A percentile compares a stretch with the other conserved stretches of the same genome.
phyloP scores from a whole-genome alignment of 2,113 vertebrate genomes.

The Rhabdomys dilectus region DNA sequence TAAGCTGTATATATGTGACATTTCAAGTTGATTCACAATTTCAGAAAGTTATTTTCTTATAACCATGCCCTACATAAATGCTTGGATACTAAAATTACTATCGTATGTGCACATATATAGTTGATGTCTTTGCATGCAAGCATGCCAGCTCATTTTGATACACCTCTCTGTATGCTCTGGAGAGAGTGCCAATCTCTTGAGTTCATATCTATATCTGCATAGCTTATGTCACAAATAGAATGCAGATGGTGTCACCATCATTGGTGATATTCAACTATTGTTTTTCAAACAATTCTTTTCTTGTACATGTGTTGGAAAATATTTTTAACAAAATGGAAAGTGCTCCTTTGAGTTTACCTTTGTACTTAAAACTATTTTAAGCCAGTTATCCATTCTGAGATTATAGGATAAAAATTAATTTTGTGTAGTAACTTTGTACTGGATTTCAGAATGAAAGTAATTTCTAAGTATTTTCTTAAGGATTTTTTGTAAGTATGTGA shows the following conservation, averaged over 20 bases:
- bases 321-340: slow-evolving; percentile 37
- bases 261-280: background rate
- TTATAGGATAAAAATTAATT: slow-evolving; percentile 68
- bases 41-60: background rate
- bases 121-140: background rate
- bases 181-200: background rate
- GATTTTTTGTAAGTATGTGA: slow-evolving; percentile 35
- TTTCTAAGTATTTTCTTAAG: slow-evolving; percentile 63
- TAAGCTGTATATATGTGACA: background rate
- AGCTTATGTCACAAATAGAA: background rate
- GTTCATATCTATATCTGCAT: background rate
- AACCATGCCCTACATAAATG: background rate
- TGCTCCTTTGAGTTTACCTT: slow-evolving; percentile 45
- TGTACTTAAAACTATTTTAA: slow-evolving; percentile 59
- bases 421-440: slow-evolving; percentile 60
- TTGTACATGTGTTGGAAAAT: slow-evolving; percentile 43
- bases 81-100: slow-evolving; percentile 17
- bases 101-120: background rate
- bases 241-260: background rate
- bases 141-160: background rate
- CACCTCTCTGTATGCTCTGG: background rate
- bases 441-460: slow-evolving; percentile 64
- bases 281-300: slow-evolving; percentile 43
- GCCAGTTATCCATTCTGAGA: slow-evolving; percentile 7
- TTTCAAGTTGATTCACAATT: background rate